A percentile compares a stretch with the other conserved stretches of the same genome.
These are phyloP conservation scores for Pteropus alecto DNA, from an alignment of 2,113 vertebrate genomes.

Conservation along the genomic window DNA sequence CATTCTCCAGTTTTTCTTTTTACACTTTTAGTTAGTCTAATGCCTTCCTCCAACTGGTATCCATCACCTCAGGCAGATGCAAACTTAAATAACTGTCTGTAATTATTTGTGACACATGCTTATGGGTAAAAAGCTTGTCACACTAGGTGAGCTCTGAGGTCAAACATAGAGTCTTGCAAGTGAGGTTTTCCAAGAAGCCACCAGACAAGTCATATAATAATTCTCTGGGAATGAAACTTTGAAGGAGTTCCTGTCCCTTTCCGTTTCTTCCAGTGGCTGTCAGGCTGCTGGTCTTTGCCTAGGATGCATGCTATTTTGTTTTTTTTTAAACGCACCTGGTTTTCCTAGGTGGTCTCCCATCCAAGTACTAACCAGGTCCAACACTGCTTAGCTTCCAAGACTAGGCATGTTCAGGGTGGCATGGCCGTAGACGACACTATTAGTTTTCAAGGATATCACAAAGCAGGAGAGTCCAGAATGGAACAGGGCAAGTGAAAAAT, in stretches of 20 bases:
- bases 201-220: neutral
- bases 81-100: neutral
- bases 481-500: too few species aligned
- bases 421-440: neutral
- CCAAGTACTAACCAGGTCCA: too few species aligned
- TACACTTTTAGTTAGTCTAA: neutral
- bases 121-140: neutral
- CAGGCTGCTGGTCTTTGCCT: neutral
- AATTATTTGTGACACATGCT: conserved; percentile 4
- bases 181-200: neutral
- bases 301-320: neutral
- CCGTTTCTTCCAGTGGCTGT: neutral
- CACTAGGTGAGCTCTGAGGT: neutral
- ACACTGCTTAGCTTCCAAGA: too few species aligned
- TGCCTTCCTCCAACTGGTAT: neutral
- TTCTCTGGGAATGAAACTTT: neutral
- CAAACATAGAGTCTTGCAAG: neutral
- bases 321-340: too few species aligned
- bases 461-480: neutral
- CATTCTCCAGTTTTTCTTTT: neutral
- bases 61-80: neutral
- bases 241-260: neutral
- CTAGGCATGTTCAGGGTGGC: too few species aligned
- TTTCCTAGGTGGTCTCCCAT: too few species aligned
- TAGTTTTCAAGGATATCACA: neutral